Conservation (phyloP, 2,797 vertebrate species). For the Astyanax mexicanus region DNA sequence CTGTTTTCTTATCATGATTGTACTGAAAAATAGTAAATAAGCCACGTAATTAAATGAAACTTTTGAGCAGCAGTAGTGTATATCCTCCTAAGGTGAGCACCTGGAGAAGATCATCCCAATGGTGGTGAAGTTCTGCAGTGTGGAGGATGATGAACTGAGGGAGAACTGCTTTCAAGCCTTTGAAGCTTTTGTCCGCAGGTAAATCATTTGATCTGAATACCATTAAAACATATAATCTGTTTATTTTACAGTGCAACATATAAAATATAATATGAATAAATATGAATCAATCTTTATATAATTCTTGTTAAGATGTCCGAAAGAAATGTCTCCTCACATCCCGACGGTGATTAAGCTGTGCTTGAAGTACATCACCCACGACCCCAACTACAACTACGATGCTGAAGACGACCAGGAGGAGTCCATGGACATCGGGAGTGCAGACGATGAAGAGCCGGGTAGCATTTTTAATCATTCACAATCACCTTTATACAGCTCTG, state of each 20-base stretch:
- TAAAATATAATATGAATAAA: too few relatives aligned
- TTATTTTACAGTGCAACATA: background rate
- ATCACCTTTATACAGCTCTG: too few relatives aligned
- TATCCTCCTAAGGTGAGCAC: slow-evolving; percentile 82
- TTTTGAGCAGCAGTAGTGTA: background rate
- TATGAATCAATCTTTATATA: background rate
- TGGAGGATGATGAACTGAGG: slow-evolving; percentile 92
- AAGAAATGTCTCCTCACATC: slow-evolving; percentile 87
- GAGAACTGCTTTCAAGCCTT: slow-evolving; percentile 95
- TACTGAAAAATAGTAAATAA: too few relatives aligned
- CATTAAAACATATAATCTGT: background rate
- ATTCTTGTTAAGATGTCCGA: slow-evolving; percentile 80
- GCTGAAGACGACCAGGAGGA: slow-evolving; percentile 84
- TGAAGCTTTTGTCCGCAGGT: slow-evolving; percentile 93
- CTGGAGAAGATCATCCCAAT: slow-evolving; percentile 90
- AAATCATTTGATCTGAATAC: background rate
- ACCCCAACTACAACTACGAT: slow-evolving; percentile 95
- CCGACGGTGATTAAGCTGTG: slow-evolving; percentile 85
- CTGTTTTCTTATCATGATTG: too few relatives aligned
- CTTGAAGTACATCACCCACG: slow-evolving; percentile 90
- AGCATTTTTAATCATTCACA: background rate
- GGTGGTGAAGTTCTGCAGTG: slow-evolving; percentile 86
- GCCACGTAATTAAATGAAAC: too few relatives aligned
- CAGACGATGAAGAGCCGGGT: slow-evolving; percentile 89
- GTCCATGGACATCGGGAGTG: slow-evolving; percentile 89